phyloP scores from a whole-genome alignment of 1,140 invertebrate species.

The Macrocentrus cingulum region DNA sequence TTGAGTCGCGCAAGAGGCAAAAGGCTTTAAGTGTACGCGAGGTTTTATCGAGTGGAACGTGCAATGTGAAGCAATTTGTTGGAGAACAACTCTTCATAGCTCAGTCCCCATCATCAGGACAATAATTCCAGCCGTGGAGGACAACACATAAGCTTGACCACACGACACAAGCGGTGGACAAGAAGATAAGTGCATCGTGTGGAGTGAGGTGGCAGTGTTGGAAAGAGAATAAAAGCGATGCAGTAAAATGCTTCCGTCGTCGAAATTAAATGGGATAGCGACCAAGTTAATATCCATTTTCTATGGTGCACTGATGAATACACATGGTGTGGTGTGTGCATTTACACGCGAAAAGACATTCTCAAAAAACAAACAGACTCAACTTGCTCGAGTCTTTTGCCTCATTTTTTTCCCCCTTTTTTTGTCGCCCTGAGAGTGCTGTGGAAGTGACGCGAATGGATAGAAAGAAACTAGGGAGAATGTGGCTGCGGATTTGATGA shows the following conservation, averaged over 20 bases:
- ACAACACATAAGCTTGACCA: slow-evolving; percentile 1
- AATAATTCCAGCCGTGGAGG: not conserved
- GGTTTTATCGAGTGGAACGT: too few species aligned
- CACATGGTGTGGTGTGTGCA: not conserved
- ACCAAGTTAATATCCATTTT: slow-evolving; percentile 40
- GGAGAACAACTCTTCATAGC: not conserved
- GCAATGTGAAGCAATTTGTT: not conserved
- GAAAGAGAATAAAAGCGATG: slow-evolving; percentile 33
- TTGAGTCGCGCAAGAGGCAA: too few species aligned
- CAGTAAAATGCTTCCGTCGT: slow-evolving; percentile 34
- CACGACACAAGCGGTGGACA: not conserved
- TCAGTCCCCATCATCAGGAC: not conserved
- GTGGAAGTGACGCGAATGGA: too few species aligned
- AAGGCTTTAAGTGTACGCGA: too few species aligned
- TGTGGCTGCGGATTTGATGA: too few species aligned
- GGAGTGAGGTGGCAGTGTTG: slow-evolving; percentile 22
- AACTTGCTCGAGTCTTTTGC: too few species aligned
- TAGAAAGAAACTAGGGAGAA: too few species aligned
- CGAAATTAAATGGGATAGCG: slow-evolving; percentile 31
- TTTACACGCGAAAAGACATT: not conserved
- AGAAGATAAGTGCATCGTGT: slow-evolving; percentile 10
- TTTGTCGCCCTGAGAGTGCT: too few species aligned
- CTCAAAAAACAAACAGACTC: slow-evolving; percentile 5
- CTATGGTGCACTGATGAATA: slow-evolving; percentile 7
- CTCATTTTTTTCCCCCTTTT: too few species aligned